These are phyloP conservation scores for Lamproptera curius DNA, from an alignment of 2,888 invertebrate genomes.

Conservation along the genomic window DNA sequence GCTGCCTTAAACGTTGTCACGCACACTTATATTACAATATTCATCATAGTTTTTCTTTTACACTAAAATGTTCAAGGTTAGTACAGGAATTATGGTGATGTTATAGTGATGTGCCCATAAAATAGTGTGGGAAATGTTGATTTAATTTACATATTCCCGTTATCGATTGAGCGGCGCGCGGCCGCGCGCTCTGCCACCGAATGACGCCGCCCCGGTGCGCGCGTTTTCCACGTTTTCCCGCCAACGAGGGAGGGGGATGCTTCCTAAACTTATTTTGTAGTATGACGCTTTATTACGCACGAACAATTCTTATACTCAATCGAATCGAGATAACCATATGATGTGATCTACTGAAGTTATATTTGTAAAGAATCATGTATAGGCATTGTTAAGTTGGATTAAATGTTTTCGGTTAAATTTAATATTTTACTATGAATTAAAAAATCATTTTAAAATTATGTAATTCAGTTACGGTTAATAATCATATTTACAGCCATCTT, in stretches of 20 bases:
- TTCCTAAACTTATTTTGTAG: conserved; percentile 34
- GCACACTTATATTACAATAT: conserved; percentile 43
- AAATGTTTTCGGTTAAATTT: too few species aligned
- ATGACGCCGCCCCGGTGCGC: conserved; percentile 59
- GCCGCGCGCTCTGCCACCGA: conserved; percentile 60
- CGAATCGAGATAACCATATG: too few species aligned
- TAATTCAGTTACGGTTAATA: too few species aligned
- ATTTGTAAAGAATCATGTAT: too few species aligned
- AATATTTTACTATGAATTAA: too few species aligned
- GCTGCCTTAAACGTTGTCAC: conserved; percentile 48
- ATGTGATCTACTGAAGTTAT: too few species aligned
- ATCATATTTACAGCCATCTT: too few species aligned
- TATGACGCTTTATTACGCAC: too few species aligned
- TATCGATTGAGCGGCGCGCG: conserved; percentile 71
- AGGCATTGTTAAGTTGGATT: too few species aligned
- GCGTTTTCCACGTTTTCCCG: conserved; percentile 72
- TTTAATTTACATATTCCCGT: conserved; percentile 24
- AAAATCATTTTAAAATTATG: too few species aligned
- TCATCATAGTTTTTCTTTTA: too few species aligned
- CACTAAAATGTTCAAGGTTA: background rate
- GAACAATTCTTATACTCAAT: too few species aligned
- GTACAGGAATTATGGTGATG: background rate
- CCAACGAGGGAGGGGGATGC: conserved; percentile 35
- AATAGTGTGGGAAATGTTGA: conserved; percentile 16
- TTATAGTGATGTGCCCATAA: conserved; percentile 13